Conservation (phyloP, 2,888 invertebrate genomes). For the Brenthis hecate region DNA sequence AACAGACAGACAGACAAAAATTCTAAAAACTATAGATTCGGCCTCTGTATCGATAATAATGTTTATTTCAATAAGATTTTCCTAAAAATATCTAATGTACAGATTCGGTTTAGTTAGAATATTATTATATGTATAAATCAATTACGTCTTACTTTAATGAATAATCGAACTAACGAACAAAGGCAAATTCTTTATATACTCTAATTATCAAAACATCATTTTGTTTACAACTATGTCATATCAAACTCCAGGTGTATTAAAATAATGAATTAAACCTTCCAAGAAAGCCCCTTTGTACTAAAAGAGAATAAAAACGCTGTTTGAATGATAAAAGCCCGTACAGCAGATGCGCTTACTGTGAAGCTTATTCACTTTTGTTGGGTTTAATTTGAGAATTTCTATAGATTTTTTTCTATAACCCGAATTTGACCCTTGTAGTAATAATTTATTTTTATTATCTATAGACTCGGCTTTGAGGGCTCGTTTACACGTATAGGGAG, state of each 20-base stretch:
- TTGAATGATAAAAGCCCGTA: conserved; percentile 7
- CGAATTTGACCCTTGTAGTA: conserved; percentile 8
- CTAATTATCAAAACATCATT: not conserved
- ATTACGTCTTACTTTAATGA: not conserved
- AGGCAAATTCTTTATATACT: not conserved
- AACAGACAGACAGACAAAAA: too few species aligned
- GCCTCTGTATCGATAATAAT: too few species aligned
- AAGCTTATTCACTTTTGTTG: conserved; percentile 14
- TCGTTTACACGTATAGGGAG: not conserved
- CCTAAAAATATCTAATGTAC: too few species aligned
- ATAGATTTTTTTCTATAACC: conserved; percentile 12
- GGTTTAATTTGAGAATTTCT: conserved; percentile 6
- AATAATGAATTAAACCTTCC: conserved; percentile 22
- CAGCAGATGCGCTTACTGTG: not conserved
- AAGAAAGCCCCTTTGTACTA: conserved; percentile 18
- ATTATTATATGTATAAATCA: not conserved
- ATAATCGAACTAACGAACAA: not conserved
- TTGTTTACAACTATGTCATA: not conserved
- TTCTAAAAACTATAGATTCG: too few species aligned
- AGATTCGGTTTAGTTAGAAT: too few species aligned
- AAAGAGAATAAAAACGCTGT: conserved; percentile 2
- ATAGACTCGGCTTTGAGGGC: not conserved
- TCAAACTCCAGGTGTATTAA: conserved; percentile 11
- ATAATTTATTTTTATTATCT: conserved; percentile 13
- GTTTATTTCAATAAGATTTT: too few species aligned